These are phyloP conservation scores for Nothura maculosa DNA, from an alignment of 2,797 vertebrate species.

Conservation along the genomic window DNA sequence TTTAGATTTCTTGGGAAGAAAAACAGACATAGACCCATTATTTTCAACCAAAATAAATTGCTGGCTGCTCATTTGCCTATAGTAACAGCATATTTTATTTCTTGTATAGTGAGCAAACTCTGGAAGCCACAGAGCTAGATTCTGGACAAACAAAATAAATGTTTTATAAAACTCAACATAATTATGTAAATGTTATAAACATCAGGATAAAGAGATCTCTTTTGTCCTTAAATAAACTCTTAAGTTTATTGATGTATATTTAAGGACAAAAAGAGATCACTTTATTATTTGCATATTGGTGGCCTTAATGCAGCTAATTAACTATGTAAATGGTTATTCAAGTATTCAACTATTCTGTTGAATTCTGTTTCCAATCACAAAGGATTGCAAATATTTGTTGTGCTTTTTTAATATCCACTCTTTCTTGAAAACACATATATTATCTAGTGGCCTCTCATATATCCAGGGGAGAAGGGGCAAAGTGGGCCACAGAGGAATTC, in stretches of 20 bases:
- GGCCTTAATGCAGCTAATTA: background rate
- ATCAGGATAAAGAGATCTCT: too few species aligned
- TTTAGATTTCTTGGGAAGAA: background rate
- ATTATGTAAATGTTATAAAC: too few species aligned
- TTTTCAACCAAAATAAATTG: background rate
- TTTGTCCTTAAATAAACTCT: too few species aligned
- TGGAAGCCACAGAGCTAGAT: background rate
- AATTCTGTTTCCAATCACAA: background rate
- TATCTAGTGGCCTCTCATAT: background rate
- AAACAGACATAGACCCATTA: background rate
- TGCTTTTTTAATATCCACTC: rapidly evolving
- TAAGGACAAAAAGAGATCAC: background rate
- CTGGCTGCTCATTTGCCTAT: background rate
- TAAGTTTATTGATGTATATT: background rate
- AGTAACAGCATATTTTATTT: background rate
- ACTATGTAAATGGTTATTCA: background rate
- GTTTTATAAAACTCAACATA: background rate
- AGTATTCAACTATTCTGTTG: background rate
- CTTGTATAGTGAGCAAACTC: background rate
- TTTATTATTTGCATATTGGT: background rate
- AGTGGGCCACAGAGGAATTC: background rate
- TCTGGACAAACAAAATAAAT: background rate
- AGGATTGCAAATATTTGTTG: background rate
- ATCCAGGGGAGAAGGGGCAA: background rate
- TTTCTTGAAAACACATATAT: background rate